Conservation (phyloP, 2,113 vertebrate genomes). For the Sinocyclocheilus anophthalmus region DNA sequence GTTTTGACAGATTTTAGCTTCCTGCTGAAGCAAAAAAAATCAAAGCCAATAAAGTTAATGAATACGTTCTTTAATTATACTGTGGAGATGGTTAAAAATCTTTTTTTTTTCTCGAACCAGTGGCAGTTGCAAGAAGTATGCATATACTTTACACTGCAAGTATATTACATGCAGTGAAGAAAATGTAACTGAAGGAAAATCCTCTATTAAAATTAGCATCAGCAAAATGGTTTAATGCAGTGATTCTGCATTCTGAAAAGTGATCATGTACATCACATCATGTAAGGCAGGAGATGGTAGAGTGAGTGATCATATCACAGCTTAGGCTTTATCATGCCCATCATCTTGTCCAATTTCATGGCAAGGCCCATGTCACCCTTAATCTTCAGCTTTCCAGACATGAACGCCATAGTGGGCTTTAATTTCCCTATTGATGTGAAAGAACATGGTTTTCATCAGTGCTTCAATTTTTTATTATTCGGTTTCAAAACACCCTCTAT, state of each 20-base stretch:
- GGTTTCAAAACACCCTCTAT: too few relatives aligned
- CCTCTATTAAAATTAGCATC: slow-evolving; percentile 29
- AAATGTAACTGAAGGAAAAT: background rate
- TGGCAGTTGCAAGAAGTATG: too few relatives aligned
- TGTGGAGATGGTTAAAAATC: background rate
- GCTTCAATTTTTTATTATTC: background rate
- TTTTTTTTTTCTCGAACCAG: background rate
- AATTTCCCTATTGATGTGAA: slow-evolving; percentile 73
- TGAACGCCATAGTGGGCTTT: slow-evolving; percentile 91
- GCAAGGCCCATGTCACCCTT: slow-evolving; percentile 82
- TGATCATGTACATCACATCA: slow-evolving; percentile 3
- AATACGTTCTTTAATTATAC: background rate
- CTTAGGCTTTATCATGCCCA: slow-evolving; percentile 75
- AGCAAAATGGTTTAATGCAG: slow-evolving; percentile 3
- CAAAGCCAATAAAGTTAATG: background rate
- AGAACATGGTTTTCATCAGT: background rate
- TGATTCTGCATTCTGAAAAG: slow-evolving; percentile 7
- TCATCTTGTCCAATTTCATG: slow-evolving; percentile 83
- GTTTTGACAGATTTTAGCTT: background rate
- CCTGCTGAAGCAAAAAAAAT: background rate
- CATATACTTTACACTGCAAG: too few relatives aligned
- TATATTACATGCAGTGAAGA: background rate
- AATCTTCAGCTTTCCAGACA: slow-evolving; percentile 81
- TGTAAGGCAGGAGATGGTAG: slow-evolving; percentile 21
- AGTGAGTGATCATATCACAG: slow-evolving; percentile 66